Base-by-base conservation (phyloP, 1,140 invertebrate species). In the Carcinoscorpius rotundicauda region DNA sequence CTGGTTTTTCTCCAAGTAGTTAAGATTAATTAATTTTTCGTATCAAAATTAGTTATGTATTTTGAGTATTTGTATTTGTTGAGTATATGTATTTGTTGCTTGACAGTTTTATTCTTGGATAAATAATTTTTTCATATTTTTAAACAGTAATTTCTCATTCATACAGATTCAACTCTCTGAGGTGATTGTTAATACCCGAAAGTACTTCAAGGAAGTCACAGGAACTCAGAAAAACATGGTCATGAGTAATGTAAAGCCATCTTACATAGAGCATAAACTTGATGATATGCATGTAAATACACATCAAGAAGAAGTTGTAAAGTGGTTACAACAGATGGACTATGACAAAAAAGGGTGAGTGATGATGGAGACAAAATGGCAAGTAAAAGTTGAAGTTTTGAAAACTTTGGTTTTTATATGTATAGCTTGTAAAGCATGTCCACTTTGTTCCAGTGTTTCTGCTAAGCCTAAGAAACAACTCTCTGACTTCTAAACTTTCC, bases 151-250 rank as follows among this genome's bases (percentile, higher is more conserved):
- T 51, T 65, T 11, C 49, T 67, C 70, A 65, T 69, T 67, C 71
- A 80, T 80, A 55, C 77, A 97, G 93, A 82, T 98, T 64, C 94
- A 98, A 85, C 79, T 99, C 64, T 98, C 95, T 3, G 95, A 98
- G 80, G 93, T 97, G 66, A 95, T 99, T 72, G 93, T 92, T 81
- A 84, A 92, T 72, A 88, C 93, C 10, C 86, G 94, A 72, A 86
- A 87, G 75, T 95, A 96, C 75, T 97, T 97, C 83, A 84, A 87
- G 69, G 87, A 91, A 69, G 83, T 97, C 8, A 87, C 89, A n/a
- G 85, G 86, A 11, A 66, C 68, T 3, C 68, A 64, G 52, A 73
- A 66, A 52, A 69, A 71, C 49, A 76, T 81, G 62, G 73, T 77
- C 51, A 69, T 77, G 10, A 72, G 72, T 9, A 71, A 77, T 62